phyloP scores from a whole-genome alignment of 2,113 vertebrate species.

The Eurypyga helias region DNA sequence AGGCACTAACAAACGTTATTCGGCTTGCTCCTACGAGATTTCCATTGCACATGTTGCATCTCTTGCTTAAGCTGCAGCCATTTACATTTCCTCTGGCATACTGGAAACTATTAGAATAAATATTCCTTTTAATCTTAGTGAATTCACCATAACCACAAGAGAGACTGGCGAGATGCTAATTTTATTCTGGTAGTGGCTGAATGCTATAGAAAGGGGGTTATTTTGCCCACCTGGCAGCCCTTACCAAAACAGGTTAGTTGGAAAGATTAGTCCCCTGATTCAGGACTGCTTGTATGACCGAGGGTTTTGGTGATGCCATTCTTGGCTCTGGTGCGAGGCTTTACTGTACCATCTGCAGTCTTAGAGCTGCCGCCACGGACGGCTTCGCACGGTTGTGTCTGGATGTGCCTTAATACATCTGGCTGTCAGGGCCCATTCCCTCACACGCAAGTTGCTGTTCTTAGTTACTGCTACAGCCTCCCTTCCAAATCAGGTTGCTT shows the following conservation, averaged over 20 bases:
- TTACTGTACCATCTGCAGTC: neutral
- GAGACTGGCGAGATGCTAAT: neutral
- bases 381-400: neutral
- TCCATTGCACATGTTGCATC: neutral
- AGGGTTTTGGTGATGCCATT: neutral
- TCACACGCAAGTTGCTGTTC: neutral
- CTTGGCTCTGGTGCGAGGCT: neutral
- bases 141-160: neutral
- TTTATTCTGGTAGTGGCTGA: neutral
- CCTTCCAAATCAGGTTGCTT: neutral
- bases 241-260: neutral
- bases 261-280: neutral
- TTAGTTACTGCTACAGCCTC: neutral
- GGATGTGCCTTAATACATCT: neutral
- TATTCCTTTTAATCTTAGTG: neutral
- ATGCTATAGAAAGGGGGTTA: neutral
- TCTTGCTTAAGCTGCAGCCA: neutral
- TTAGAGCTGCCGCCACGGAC: neutral
- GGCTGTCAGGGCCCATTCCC: neutral
- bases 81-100: neutral
- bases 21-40: rapidly evolving
- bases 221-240: neutral
- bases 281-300: neutral
- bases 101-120: neutral
- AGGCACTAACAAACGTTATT: neutral